Evolutionary conservation across 2,888 invertebrate species (phyloP).

Genomic region (Exephanes ischioxanthus): DNA sequence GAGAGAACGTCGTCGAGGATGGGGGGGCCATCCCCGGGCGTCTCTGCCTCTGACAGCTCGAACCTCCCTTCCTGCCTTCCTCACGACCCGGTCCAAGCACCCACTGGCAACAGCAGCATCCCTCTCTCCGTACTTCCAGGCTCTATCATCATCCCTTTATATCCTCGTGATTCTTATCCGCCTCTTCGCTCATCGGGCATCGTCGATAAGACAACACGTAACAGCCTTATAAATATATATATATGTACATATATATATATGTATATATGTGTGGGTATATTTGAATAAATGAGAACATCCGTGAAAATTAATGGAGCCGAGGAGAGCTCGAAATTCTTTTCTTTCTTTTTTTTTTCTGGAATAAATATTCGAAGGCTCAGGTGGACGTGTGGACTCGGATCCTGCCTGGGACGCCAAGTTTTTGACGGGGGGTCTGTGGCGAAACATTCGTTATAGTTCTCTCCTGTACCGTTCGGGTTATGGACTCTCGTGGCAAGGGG

Average conservation of each 20-base stretch:
- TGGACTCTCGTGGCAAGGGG: background rate
- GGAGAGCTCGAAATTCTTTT: background rate
- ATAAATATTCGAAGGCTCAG: conserved; percentile 41
- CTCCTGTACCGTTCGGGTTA: conserved; percentile 7
- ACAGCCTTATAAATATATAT: conserved; percentile 12
- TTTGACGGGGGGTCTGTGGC: conserved; percentile 79
- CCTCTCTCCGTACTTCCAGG: conserved; percentile 57
- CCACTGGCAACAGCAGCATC: conserved; percentile 64
- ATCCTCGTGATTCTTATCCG: conserved; percentile 33
- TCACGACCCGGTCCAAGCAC: conserved; percentile 39
- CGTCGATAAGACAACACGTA: conserved; percentile 7
- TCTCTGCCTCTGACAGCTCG: conserved; percentile 84
- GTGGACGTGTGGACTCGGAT: conserved; percentile 30
- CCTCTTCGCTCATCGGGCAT: conserved; percentile 5
- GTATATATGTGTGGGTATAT: background rate
- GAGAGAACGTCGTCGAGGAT: conserved; percentile 80
- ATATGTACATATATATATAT: no score
- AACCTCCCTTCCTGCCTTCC: conserved; percentile 74
- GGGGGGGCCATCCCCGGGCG: conserved; percentile 80
- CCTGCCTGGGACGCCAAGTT: conserved; percentile 53
- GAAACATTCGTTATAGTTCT: conserved; percentile 75
- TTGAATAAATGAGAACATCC: conserved; percentile 44
- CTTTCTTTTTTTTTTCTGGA: conserved; percentile 19
- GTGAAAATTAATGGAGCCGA: conserved; percentile 49
- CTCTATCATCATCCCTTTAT: conserved; percentile 54